Evolutionary conservation across 1,140 invertebrate genomes (phyloP).

Genomic region (Drosophila lacteicornis): DNA sequence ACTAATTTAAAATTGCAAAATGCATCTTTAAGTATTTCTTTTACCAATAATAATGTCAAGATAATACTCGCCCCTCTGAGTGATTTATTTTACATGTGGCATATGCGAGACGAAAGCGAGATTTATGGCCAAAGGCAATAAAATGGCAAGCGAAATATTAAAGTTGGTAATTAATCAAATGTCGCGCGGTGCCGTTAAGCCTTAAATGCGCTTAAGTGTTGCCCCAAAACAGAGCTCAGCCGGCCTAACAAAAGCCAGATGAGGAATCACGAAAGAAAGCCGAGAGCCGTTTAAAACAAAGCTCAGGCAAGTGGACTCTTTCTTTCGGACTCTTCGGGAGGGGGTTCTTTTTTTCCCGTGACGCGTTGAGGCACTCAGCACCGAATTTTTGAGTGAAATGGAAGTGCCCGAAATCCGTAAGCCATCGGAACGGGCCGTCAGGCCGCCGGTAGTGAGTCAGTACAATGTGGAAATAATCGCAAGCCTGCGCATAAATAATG

Average conservation of each 20-base stretch:
- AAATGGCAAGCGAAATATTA: slow-evolving; percentile 43
- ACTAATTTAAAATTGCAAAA: not conserved
- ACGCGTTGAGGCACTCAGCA: slow-evolving; percentile 53
- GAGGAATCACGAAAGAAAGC: slow-evolving; percentile 46
- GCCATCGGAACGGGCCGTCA: slow-evolving; percentile 19
- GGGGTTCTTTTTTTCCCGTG: slow-evolving; percentile 3
- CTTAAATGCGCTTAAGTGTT: slow-evolving; percentile 68
- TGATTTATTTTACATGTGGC: not conserved
- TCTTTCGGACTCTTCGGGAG: slow-evolving; percentile 14
- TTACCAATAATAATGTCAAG: not conserved
- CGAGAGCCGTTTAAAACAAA: slow-evolving; percentile 59
- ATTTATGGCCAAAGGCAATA: slow-evolving; percentile 41
- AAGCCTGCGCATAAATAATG: slow-evolving; percentile 80
- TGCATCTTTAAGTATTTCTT: not conserved
- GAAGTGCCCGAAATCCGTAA: slow-evolving; percentile 69
- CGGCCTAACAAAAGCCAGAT: slow-evolving; percentile 35
- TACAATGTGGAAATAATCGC: slow-evolving; percentile 78
- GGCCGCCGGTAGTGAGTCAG: slow-evolving; percentile 48
- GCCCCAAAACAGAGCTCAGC: slow-evolving; percentile 12
- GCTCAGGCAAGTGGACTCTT: slow-evolving; percentile 49
- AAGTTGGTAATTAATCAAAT: slow-evolving; percentile 71
- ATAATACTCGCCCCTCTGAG: not conserved
- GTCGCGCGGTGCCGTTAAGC: slow-evolving; percentile 68
- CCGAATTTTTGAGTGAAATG: slow-evolving; percentile 67
- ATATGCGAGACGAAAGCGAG: slow-evolving; percentile 3